These are phyloP conservation scores for Neosalanx taihuensis DNA, from an alignment of 2,797 vertebrate genomes.

Conservation along the genomic window DNA sequence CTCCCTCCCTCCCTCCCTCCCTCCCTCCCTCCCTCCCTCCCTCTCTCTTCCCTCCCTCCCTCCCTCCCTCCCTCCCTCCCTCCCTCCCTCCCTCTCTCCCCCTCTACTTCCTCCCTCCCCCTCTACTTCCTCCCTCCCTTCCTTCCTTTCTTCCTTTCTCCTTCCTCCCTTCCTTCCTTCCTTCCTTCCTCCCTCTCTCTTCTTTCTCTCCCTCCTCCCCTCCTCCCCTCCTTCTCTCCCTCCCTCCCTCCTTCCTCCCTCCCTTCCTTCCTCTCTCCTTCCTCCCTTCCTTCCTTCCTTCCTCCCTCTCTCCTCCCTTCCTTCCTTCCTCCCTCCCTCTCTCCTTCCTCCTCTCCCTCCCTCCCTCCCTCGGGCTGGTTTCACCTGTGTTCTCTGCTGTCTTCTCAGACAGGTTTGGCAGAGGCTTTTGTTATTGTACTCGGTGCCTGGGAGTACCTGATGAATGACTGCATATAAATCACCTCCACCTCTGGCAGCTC, in stretches of 20 bases:
- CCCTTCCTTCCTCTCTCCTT: background rate
- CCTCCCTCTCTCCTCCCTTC: background rate
- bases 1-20: background rate
- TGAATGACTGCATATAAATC: conserved; percentile 18
- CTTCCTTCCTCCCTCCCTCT: background rate
- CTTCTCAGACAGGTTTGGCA: conserved; percentile 9
- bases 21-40: background rate
- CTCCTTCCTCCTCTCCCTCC: background rate
- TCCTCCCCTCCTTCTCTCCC: background rate
- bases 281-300: background rate
- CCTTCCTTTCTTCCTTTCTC: background rate
- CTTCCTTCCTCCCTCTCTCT: background rate
- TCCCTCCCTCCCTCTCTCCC: background rate
- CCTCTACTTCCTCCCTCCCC: background rate
- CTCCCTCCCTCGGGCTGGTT: background rate
- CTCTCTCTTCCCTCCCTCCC: background rate
- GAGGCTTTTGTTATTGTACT: conserved; percentile 5
- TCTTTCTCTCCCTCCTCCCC: background rate
- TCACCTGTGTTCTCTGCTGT: background rate
- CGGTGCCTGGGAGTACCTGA: background rate
- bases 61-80: background rate
- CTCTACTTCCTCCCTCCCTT: background rate
- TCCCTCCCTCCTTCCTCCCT: background rate
- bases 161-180: background rate
- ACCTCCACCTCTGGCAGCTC: conserved; percentile 16